These are phyloP conservation scores for Ectemnius continuus DNA, from an alignment of 2,888 invertebrate species.

Conservation along the genomic window DNA sequence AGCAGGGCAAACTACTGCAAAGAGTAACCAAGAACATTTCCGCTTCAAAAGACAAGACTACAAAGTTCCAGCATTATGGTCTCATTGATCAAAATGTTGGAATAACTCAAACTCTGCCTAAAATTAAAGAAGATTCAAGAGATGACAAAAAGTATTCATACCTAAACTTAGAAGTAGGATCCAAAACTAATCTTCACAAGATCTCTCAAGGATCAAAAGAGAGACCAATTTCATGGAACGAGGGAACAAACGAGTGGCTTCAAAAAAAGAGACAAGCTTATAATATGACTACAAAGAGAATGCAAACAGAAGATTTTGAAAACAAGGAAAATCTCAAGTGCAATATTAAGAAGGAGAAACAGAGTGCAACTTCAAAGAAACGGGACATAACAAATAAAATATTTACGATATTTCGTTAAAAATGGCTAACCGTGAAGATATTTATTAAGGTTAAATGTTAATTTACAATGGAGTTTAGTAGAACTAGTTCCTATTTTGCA, in stretches of 20 bases:
- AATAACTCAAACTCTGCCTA: not conserved
- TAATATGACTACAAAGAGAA: constrained; percentile 64
- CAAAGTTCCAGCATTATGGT: constrained; percentile 73
- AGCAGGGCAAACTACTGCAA: constrained; percentile 66
- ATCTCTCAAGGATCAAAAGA: constrained; percentile 49
- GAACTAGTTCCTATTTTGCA: no score
- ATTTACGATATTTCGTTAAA: constrained; percentile 72
- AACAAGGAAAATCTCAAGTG: constrained; percentile 68
- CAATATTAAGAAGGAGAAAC: constrained; percentile 50
- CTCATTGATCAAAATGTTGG: constrained; percentile 61
- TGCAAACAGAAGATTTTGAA: constrained; percentile 44
- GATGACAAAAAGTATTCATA: constrained; percentile 58
- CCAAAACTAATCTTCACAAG: constrained; percentile 24
- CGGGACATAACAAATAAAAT: constrained; percentile 62
- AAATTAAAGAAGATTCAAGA: constrained; percentile 8
- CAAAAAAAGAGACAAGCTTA: constrained; percentile 70
- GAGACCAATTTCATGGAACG: constrained; percentile 72
- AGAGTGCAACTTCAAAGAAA: constrained; percentile 54
- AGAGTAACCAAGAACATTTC: constrained; percentile 70
- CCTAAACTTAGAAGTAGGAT: constrained; percentile 61
- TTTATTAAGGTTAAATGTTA: no score
- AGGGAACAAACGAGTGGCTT: constrained; percentile 70
- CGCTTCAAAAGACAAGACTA: constrained; percentile 63
- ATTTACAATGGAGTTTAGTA: no score
- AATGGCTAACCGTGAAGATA: not conserved